Base-by-base conservation (phyloP, 2,888 invertebrate species). In the Noctua janthina region DNA sequence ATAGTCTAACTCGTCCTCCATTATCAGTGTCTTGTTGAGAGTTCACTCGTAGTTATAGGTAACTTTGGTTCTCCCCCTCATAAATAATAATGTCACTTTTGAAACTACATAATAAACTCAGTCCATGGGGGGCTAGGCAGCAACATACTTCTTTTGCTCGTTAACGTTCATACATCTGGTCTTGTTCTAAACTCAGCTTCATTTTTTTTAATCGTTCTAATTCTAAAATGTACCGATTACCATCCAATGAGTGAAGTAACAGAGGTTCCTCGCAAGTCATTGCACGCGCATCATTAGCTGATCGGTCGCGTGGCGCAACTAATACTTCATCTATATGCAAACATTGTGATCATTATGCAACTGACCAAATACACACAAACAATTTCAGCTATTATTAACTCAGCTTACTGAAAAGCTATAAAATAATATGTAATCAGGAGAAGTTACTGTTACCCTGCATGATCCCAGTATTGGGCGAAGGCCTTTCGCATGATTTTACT, bases 171-270 rank as follows among this genome's bases (percentile, higher is more conserved):
- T 66, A 39, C 39, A 66, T 10, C 39, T 39, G 39, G 66, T 29
- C 35, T n/a, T 13, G 6, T 46, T 59, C 49, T 66, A 4, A 56
- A 46, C 23, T 35, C 29, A 20, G 13, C 39, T 64, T 39, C 2
- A 8, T 43, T 43, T 43, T 43, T 39, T 43, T 43, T 43, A 43
- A 62, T 5, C 43, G 54, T 49, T 49, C 8, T 49, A 29, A 51
- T 76, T 77, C 7, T 62, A 15, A 62, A 23, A 62, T 59, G 17
- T 39, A 72, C 8, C 51, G 59, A 59, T 51, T 11, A 10, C 15
- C 11, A 80, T 74, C 23, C 20, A 84, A 84, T 80, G 74, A 84
- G 59, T 76, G 39, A 71, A 35, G 62, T 67, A 76, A 84, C 20
- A 39, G n/a, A 70, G 29, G 70, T 69, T 72, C 62, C 62, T 80